These are phyloP conservation scores for Vultur gryphus DNA, from an alignment of 2,797 vertebrate species.

Conservation along the genomic window DNA sequence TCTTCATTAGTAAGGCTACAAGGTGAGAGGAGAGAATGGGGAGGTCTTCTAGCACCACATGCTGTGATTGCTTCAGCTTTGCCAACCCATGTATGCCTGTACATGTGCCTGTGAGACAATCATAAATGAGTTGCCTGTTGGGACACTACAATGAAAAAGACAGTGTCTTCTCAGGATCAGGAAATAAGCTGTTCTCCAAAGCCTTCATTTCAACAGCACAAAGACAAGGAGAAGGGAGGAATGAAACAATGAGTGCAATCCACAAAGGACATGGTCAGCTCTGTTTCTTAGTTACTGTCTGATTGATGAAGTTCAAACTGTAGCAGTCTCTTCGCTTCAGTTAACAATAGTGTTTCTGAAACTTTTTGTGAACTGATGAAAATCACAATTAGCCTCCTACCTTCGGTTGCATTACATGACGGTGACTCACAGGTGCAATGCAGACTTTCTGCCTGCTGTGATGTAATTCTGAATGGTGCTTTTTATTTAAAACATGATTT, in stretches of 20 bases:
- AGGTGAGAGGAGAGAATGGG: not conserved
- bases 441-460: not conserved
- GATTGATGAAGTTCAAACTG: not conserved
- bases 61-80: not conserved
- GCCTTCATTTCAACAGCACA: not conserved
- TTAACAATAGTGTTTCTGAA: not conserved
- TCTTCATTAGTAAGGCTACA: not conserved
- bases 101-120: not conserved
- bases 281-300: not conserved
- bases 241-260: not conserved
- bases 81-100: not conserved
- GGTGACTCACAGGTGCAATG: not conserved
- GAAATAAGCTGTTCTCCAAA: not conserved
- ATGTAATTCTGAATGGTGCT: not conserved
- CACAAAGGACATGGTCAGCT: not conserved
- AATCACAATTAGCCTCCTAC: not conserved
- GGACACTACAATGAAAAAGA: not conserved
- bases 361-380: not conserved
- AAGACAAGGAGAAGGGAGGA: not conserved
- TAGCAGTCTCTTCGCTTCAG: not conserved
- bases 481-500: not conserved
- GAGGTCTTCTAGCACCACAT: not conserved
- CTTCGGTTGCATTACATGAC: not conserved
- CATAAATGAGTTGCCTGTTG: not conserved
- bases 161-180: not conserved